A percentile compares a stretch with the other conserved stretches of the same genome.
Evolutionary conservation across 2,888 invertebrate genomes (phyloP).

Genomic region (Podotricha telesiphe): DNA sequence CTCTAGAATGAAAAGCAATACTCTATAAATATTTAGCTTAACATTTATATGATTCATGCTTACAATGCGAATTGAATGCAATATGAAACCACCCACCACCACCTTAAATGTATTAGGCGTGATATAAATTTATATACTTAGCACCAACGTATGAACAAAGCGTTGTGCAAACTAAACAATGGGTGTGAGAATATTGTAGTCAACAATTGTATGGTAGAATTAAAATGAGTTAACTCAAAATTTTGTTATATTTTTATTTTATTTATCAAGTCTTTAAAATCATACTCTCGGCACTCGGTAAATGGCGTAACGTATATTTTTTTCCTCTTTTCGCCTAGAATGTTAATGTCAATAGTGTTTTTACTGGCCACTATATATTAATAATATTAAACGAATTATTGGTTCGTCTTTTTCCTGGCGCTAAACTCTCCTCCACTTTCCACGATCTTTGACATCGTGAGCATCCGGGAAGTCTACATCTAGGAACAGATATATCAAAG

Average conservation of each 20-base stretch:
- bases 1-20: conserved; percentile 7
- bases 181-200: conserved; percentile 31
- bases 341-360: too few relatives aligned
- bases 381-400: too few relatives aligned
- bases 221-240: not conserved
- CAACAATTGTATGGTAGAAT: conserved; percentile 22
- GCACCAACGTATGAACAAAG: conserved; percentile 27
- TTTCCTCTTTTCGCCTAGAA: too few relatives aligned
- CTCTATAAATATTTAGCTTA: conserved; percentile 2
- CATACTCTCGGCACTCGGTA: too few relatives aligned
- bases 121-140: conserved; percentile 30
- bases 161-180: conserved; percentile 38
- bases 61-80: conserved; percentile 24
- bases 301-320: too few relatives aligned
- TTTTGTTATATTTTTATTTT: not conserved
- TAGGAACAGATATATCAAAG: too few relatives aligned
- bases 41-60: conserved; percentile 29
- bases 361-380: too few relatives aligned
- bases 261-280: too few relatives aligned
- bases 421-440: too few relatives aligned
- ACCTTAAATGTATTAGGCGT: conserved; percentile 37
- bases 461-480: too few relatives aligned
- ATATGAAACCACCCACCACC: conserved; percentile 33
- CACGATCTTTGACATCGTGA: too few relatives aligned
- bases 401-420: too few relatives aligned